Evolutionary conservation across 2,113 vertebrate species (phyloP).

Genomic region (Aviceda subcristata): DNA sequence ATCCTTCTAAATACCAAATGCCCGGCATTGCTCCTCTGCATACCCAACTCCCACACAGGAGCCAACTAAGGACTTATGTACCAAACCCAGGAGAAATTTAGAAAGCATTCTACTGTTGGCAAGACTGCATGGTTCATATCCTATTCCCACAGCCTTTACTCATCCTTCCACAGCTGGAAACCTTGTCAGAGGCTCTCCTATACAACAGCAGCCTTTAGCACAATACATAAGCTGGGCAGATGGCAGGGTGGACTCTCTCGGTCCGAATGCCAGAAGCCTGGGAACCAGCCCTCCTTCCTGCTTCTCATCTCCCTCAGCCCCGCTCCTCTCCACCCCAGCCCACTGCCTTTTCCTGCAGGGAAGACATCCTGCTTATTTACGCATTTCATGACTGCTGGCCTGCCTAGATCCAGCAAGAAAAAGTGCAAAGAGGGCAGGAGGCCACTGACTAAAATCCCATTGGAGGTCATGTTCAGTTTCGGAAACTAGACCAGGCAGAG

Average conservation of each 20-base stretch:
- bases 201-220: constrained; percentile 13
- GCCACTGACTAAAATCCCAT: not conserved
- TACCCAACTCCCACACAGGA: not conserved
- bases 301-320: constrained; percentile 57
- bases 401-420: not conserved
- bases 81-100: constrained; percentile 46
- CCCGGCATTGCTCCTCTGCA: not conserved
- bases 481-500: not conserved
- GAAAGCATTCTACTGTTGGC: constrained; percentile 42
- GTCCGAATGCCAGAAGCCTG: constrained; percentile 58
- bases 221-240: constrained; percentile 59
- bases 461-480: not conserved
- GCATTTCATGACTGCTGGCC: not conserved
- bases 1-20: constrained; percentile 34
- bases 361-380: constrained; percentile 60
- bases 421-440: constrained; percentile 11
- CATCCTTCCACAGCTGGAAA: constrained; percentile 67
- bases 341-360: constrained; percentile 53
- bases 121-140: constrained; percentile 17
- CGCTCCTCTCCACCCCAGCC: not conserved
- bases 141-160: constrained; percentile 67
- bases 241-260: constrained; percentile 45
- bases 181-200: constrained; percentile 47
- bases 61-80: not conserved
- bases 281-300: constrained; percentile 65